Conservation (phyloP, 1,140 invertebrate genomes). For the Chrysomallon squamiferum region DNA sequence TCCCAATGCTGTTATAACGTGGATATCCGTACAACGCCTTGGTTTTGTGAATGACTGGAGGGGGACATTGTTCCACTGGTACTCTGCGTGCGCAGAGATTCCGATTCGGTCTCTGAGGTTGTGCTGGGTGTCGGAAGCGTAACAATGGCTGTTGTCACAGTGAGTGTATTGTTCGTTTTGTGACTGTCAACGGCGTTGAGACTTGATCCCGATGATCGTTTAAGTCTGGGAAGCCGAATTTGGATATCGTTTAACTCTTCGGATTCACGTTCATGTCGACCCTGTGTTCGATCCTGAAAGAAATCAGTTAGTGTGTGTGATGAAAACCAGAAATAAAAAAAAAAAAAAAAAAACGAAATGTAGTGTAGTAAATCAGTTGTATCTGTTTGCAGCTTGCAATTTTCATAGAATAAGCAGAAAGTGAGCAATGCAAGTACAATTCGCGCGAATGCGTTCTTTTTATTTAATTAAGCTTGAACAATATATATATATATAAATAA, state of each 20-base stretch:
- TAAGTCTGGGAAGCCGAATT: constrained; percentile 59
- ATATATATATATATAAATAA: no score
- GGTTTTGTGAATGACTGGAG: constrained; percentile 30
- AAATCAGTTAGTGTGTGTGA: not conserved
- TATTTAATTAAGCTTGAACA: no score
- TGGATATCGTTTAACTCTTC: constrained; percentile 67
- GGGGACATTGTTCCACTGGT: constrained; percentile 37
- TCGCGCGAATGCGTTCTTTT: no score
- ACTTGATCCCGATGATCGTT: constrained; percentile 55
- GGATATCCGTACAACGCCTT: constrained; percentile 49
- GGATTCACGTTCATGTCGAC: constrained; percentile 52
- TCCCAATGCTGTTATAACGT: constrained; percentile 41
- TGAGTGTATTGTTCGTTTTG: constrained; percentile 43
- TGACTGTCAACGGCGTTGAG: constrained; percentile 49
- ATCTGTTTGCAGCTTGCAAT: no score
- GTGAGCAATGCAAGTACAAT: no score
- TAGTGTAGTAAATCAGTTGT: no score
- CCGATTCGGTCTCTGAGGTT: constrained; percentile 52
- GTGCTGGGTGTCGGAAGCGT: constrained; percentile 52
- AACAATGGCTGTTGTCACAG: constrained; percentile 54
- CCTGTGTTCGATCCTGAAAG: constrained; percentile 54
- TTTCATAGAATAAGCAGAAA: no score
- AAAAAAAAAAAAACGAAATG: no score
- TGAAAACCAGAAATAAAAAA: not conserved
- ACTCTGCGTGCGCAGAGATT: constrained; percentile 38